phyloP scores from a whole-genome alignment of 2,797 vertebrate genomes.

The Champsocephalus esox region DNA sequence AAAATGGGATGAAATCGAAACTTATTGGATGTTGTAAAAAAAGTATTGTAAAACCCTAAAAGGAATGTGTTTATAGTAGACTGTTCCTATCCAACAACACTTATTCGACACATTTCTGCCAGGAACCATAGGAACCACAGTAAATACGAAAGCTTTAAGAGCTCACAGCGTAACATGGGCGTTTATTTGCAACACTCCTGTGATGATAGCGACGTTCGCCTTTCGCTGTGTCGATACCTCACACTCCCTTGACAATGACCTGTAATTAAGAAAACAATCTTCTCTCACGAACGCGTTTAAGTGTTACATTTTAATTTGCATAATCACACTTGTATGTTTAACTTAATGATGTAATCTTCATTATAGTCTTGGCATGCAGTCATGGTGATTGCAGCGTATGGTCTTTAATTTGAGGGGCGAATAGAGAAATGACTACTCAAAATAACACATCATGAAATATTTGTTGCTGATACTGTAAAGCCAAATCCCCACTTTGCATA shows the following conservation, averaged over 20 bases:
- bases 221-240: conserved; percentile 42
- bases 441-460: conserved; percentile 67
- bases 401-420: conserved; percentile 63
- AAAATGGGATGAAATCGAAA: neutral
- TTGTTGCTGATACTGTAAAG: conserved; percentile 59
- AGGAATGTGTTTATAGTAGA: conserved; percentile 13
- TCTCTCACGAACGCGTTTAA: conserved; percentile 60
- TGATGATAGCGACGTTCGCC: conserved; percentile 39
- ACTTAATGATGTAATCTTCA: conserved; percentile 72
- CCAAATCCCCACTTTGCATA: conserved; percentile 57
- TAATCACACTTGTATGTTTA: conserved; percentile 68
- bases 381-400: conserved; percentile 48
- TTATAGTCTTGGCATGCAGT: conserved; percentile 63
- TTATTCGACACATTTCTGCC: conserved; percentile 25
- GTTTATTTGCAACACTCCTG: conserved; percentile 58
- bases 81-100: conserved; percentile 8
- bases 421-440: conserved; percentile 58
- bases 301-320: conserved; percentile 66
- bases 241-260: conserved; percentile 60
- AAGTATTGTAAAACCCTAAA: conserved; percentile 6
- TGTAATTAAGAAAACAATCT: conserved; percentile 65
- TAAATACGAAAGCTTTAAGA: conserved; percentile 9
- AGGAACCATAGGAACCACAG: conserved; percentile 24
- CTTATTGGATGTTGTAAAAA: neutral
- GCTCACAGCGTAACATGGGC: conserved; percentile 21